Evolutionary conservation across 2,113 vertebrate genomes (phyloP).

Genomic region (Caretta caretta): DNA sequence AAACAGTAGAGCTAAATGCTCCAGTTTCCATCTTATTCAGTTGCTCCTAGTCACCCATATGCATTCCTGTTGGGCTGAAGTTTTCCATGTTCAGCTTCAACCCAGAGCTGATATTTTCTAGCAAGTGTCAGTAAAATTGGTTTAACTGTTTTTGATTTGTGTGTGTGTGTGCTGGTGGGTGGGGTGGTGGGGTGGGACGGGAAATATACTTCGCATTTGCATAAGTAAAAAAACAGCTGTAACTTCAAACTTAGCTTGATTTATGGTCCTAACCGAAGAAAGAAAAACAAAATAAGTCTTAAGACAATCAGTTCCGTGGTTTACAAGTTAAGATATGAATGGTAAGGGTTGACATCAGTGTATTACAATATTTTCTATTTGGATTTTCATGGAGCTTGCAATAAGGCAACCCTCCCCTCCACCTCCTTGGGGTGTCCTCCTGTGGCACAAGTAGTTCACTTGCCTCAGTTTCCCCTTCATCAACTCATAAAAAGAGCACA

Average conservation of each 20-base stretch:
- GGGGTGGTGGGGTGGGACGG: too few species aligned
- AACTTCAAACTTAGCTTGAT: slow-evolving; percentile 63
- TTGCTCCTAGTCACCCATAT: neutral
- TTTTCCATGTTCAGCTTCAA: slow-evolving; percentile 7
- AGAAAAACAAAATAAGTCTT: slow-evolving; percentile 45
- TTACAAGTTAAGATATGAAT: slow-evolving; percentile 24
- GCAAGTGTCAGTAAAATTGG: slow-evolving; percentile 20
- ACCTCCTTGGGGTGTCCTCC: neutral
- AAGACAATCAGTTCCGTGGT: neutral
- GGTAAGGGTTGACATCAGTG: neutral
- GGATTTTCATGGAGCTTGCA: neutral
- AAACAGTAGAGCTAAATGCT: slow-evolving; percentile 5
- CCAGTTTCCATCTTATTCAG: neutral
- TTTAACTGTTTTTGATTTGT: slow-evolving; percentile 39
- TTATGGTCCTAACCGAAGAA: slow-evolving; percentile 47
- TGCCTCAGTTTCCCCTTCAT: neutral
- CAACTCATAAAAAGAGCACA: neutral
- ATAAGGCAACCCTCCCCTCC: neutral
- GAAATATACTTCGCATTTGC: slow-evolving; percentile 64
- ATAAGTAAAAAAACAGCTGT: slow-evolving; percentile 67
- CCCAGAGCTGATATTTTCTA: slow-evolving; percentile 14
- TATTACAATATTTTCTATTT: slow-evolving; percentile 2
- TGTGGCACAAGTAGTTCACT: neutral
- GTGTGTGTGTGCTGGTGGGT: neutral
- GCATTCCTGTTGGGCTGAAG: neutral